Evolutionary conservation across 2,113 vertebrate genomes (phyloP).

Genomic region (Pluvianellus socialis): DNA sequence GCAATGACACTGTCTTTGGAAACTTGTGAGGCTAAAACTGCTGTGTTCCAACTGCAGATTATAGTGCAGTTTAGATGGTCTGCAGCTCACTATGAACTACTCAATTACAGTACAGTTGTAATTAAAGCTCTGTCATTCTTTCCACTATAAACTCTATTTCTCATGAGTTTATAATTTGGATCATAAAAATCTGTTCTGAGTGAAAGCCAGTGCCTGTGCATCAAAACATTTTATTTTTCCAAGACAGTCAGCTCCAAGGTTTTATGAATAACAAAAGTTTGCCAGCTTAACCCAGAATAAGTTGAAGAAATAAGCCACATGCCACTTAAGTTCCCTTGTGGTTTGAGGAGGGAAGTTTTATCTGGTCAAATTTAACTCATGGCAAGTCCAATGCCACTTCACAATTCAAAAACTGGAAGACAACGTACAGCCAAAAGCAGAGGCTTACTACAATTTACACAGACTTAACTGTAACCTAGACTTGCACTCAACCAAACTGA

Average conservation of each 20-base stretch:
- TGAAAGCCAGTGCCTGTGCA: background rate
- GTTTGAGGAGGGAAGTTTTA: background rate
- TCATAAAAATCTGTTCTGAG: slow-evolving; percentile 32
- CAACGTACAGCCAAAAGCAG: background rate
- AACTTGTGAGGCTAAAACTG: background rate
- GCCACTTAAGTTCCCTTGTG: background rate
- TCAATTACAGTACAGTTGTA: background rate
- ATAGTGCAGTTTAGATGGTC: background rate
- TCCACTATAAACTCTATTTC: slow-evolving; percentile 43
- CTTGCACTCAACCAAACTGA: background rate
- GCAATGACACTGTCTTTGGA: background rate
- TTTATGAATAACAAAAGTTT: background rate
- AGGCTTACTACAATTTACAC: background rate
- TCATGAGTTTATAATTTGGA: slow-evolving; percentile 27
- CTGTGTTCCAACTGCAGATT: background rate
- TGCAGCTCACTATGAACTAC: background rate
- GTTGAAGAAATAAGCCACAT: background rate
- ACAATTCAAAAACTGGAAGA: background rate
- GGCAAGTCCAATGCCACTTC: background rate
- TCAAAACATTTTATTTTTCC: background rate
- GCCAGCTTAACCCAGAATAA: background rate
- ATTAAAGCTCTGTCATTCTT: slow-evolving; percentile 28
- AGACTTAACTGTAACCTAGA: background rate
- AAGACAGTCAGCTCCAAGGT: background rate
- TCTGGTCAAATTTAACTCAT: background rate